Base-by-base conservation (phyloP, 2,888 invertebrate genomes). In the Cryptocephalus moraei region DNA sequence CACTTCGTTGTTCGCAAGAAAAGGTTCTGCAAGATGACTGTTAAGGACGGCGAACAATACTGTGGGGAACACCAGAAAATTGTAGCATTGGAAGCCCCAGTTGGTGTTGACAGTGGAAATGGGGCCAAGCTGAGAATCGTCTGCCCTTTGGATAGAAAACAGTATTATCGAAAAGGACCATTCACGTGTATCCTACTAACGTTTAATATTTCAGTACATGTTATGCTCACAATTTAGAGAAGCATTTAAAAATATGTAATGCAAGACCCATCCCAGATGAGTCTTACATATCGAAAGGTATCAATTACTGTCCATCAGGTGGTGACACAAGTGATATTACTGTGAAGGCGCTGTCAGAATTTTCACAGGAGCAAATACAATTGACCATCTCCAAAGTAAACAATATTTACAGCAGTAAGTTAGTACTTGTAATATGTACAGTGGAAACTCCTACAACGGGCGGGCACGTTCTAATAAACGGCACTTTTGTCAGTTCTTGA, bases 181-280 rank as follows among this genome's bases (percentile, higher is more conserved):
- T 22, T 22, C 22, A 45, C 31, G 36, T 12, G 1, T 6, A 22
- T 22, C 22, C 22, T 22, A 22, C 22, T 22, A 22, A 4, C 12
- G 40, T 41, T 45, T 47, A 41, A 2, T 36, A 36, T 57, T 75
- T 13, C 64, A 83, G 83, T 61, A 80, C 84, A 1, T 81, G 81
- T 59, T 86, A 79, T 58, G 74, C 76, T 11, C 77, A 77, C 33
- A 86, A 84, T 60, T 65, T 88, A 48, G 63, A 75, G 22, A 83
- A 82, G 60, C 88, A 88, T 65, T 67, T 87, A 14, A 75, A 75
- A 56, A 80, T 85, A 49, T 88, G 88, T 64, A 88, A 88, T 65
- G 84, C 85, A 0, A 74, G 80, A 11, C 71, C 72, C 1, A 73
- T 69, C 34, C 67, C 68, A 9, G 64, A 66, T 43, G 75, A 76